Evolutionary conservation across 2,888 invertebrate species (phyloP).

Genomic region (Dryomyza anilis): DNA sequence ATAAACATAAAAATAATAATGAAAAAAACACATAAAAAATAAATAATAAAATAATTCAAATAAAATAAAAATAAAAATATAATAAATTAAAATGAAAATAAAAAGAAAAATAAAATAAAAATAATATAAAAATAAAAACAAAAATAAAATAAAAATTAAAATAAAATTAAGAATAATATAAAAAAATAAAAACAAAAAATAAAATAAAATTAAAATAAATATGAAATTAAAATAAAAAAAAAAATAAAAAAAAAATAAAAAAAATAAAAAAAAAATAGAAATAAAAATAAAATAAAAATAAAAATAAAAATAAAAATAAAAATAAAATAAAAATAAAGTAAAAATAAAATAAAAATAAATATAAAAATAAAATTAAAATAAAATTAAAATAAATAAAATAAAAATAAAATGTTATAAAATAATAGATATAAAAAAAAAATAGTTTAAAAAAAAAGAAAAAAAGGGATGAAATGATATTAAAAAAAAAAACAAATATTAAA

Average conservation of each 20-base stretch:
- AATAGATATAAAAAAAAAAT: neutral
- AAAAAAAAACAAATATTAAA: neutral
- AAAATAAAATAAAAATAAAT: neutral
- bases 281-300: neutral
- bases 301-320: neutral
- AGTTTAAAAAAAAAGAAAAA: neutral
- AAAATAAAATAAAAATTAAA: too few species aligned
- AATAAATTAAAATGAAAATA: too few species aligned
- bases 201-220: too few species aligned
- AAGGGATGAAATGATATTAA: neutral
- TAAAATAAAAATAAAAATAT: too few species aligned
- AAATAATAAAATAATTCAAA: too few species aligned
- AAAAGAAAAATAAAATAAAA: too few species aligned
- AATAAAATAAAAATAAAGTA: neutral
- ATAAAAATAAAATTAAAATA: neutral
- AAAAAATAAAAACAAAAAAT: too few species aligned
- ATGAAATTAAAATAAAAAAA: neutral
- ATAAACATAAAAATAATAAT: too few species aligned
- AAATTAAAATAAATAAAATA: neutral
- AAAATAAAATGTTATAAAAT: neutral
- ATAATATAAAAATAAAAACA: too few species aligned
- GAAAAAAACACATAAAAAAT: too few species aligned
- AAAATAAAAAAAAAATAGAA: neutral
- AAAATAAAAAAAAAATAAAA: neutral
- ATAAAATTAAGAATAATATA: too few species aligned